Evolutionary conservation across 1,140 invertebrate genomes (phyloP), one percentile per base, ranked within the genome.

Genomic region (Tribolium castaneum): DNA sequence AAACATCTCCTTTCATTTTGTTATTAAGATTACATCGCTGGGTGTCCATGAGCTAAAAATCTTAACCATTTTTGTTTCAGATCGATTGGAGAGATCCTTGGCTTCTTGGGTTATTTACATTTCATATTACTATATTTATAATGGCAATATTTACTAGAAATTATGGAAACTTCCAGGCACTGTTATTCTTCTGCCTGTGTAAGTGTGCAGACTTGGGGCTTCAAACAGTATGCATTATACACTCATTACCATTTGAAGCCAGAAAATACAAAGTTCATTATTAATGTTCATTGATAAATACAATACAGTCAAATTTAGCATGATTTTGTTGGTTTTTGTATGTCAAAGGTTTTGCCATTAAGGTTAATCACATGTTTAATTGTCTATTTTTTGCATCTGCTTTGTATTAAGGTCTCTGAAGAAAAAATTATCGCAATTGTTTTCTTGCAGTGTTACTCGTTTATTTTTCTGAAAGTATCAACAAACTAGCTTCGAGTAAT

Each of bases 21-120:
- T 78, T 79, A 78, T 6, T 75, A 54, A 77, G 9, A 76, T 76
- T 50, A 19, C 30, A 70, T 70, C 39, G 16, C 76, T 77, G 4
- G 39, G 34, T 9, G 14, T 70, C 22, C 10, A 39, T 22, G 25
- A 54, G 30, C 35, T 50, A 76, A 19, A 59, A 56, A 70, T 70
- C 52, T 4, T 25, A 7, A 16, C 83, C 70, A 49, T 66, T 80
- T 82, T 80, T 84, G 34, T 92, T 92, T 62, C 87, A 96, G 95
- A 95, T 96, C 85, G 95, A 97, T 85, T 97, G 95, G 95, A 89
- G 90, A 80, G 95, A 97, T 88, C 94, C 95, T 51, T 96, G 94
- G 94, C 88, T 96, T 7, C 93, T 94, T 70, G 91, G 91, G 12
- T 84, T 96, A 3, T 85, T 96, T 74, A 88, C 90, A 30, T 93